phyloP scores from a whole-genome alignment of 2,113 vertebrate genomes.

The Numida meleagris region DNA sequence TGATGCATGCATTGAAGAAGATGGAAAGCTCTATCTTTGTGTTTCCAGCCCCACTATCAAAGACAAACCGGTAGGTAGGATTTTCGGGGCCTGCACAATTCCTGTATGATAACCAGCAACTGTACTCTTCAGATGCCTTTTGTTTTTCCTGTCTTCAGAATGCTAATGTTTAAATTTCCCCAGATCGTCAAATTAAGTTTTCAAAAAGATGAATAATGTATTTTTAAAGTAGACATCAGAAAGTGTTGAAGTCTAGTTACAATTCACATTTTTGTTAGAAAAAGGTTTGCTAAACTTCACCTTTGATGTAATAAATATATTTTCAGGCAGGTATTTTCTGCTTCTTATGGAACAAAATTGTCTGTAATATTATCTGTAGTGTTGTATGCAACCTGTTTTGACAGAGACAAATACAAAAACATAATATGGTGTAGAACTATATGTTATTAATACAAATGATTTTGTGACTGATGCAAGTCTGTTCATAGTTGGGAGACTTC shows the following conservation, averaged over 20 bases:
- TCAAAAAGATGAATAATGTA: not conserved
- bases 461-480: not conserved
- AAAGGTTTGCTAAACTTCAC: not conserved
- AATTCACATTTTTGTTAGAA: not conserved
- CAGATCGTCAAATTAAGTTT: not conserved
- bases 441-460: not conserved
- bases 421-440: not conserved
- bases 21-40: conserved; percentile 97
- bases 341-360: not conserved
- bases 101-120: not conserved
- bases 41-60: conserved; percentile 99
- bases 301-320: not conserved
- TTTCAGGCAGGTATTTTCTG: not conserved
- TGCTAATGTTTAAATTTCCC: not conserved
- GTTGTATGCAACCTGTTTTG: not conserved
- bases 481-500: not conserved
- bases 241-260: not conserved
- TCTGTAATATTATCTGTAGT: not conserved
- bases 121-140: not conserved
- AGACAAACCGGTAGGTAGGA: conserved; percentile 93
- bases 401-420: not conserved
- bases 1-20: conserved; percentile 98
- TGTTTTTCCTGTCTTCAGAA: not conserved
- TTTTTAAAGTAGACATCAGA: not conserved
- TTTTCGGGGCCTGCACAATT: not conserved